These are phyloP conservation scores for Saccostrea echinata DNA, from an alignment of 1,140 invertebrate species.

Conservation along the genomic window DNA sequence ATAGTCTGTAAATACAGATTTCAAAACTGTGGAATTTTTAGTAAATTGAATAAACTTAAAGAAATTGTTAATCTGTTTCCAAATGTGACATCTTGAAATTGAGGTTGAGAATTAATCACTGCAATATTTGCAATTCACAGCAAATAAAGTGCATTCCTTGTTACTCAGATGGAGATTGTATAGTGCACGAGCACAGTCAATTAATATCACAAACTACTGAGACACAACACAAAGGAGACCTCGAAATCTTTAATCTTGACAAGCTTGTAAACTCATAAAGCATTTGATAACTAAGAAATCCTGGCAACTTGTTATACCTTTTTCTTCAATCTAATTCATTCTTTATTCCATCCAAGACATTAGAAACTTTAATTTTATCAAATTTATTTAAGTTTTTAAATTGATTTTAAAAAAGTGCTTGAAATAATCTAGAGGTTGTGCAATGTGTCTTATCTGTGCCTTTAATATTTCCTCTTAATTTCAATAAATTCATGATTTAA, in stretches of 20 bases:
- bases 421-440: too few species aligned
- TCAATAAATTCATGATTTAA: background rate
- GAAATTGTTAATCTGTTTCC: background rate
- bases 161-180: background rate
- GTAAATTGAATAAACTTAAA: background rate
- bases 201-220: background rate
- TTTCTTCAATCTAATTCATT: background rate
- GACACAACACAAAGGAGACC: background rate
- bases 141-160: slow-evolving; percentile 4
- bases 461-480: background rate
- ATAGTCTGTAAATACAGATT: background rate
- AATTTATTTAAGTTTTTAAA: background rate
- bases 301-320: background rate
- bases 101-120: background rate
- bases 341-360: background rate
- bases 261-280: background rate
- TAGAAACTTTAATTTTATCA: background rate
- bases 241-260: background rate
- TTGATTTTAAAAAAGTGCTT: too few species aligned
- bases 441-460: background rate
- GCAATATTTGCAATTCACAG: background rate
- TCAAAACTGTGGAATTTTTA: background rate
- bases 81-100: background rate
- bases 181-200: background rate
- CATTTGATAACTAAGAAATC: slow-evolving; percentile 21